Conservation (phyloP, 2,113 vertebrate species). For the Bungarus multicinctus region DNA sequence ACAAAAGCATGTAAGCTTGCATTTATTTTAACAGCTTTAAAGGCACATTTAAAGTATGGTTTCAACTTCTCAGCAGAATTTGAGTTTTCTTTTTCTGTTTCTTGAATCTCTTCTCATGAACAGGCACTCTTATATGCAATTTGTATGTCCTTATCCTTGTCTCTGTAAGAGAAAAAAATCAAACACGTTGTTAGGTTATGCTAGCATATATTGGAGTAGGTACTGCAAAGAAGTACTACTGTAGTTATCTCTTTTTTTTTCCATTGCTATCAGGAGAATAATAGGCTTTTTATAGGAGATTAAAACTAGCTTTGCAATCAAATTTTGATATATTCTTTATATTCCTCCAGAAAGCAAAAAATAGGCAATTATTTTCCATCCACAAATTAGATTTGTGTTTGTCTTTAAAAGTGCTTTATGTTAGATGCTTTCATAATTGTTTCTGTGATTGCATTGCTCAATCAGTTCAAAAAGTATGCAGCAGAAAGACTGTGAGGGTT, state of each 20-base stretch:
- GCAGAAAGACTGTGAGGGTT: neutral
- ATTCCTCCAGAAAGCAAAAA: neutral
- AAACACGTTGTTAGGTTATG: neutral
- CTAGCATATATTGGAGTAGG: neutral
- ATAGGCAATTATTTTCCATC: neutral
- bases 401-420: neutral
- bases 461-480: neutral
- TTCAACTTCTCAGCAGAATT: neutral
- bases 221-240: neutral
- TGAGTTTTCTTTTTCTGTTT: neutral
- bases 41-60: neutral
- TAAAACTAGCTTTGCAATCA: neutral
- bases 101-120: neutral
- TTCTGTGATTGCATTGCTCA: neutral
- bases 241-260: neutral
- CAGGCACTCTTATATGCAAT: neutral
- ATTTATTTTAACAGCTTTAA: neutral
- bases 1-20: neutral
- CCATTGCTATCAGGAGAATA: neutral
- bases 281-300: neutral
- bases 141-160: neutral
- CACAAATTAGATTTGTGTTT: neutral
- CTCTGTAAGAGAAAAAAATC: constrained; percentile 5
- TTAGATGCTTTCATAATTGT: neutral
- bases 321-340: neutral